These are phyloP conservation scores for Neocrepidodera transversa DNA, from an alignment of 2,888 invertebrate genomes.

Conservation along the genomic window DNA sequence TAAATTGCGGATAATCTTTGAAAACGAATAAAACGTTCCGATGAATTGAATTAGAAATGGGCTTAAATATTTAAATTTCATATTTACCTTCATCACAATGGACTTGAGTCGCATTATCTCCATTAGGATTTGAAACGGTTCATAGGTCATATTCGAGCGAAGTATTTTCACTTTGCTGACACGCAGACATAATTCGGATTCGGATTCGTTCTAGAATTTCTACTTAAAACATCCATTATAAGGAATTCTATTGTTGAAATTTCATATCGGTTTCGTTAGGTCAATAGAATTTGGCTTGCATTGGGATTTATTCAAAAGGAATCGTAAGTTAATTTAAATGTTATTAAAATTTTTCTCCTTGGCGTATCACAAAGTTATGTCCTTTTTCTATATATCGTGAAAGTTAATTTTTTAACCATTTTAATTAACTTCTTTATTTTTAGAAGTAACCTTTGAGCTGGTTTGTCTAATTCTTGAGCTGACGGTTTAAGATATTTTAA, in stretches of 20 bases:
- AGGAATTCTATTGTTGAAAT: slow-evolving; percentile 16
- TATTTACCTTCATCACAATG: slow-evolving; percentile 18
- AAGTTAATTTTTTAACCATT: too few relatives aligned
- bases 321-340: not conserved
- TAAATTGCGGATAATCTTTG: not conserved
- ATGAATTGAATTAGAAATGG: slow-evolving; percentile 8
- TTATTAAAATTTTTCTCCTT: too few relatives aligned
- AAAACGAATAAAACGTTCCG: not conserved
- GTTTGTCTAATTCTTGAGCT: too few relatives aligned
- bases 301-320: not conserved
- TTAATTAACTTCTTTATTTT: too few relatives aligned
- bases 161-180: slow-evolving; percentile 15
- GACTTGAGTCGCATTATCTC: slow-evolving; percentile 9
- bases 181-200: slow-evolving; percentile 8
- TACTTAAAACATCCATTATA: slow-evolving; percentile 11
- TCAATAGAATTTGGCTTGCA: not conserved
- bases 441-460: too few relatives aligned
- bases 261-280: slow-evolving; percentile 17
- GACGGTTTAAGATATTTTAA: too few relatives aligned
- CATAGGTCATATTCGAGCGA: slow-evolving; percentile 1
- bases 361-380: too few relatives aligned
- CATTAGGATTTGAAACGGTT: slow-evolving; percentile 5
- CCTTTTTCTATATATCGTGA: too few relatives aligned
- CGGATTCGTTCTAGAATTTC: slow-evolving; percentile 2
- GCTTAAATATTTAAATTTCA: slow-evolving; percentile 9